These are phyloP conservation scores for Lepisosteus oculatus DNA, from an alignment of 2,113 vertebrate genomes.

Conservation along the genomic window DNA sequence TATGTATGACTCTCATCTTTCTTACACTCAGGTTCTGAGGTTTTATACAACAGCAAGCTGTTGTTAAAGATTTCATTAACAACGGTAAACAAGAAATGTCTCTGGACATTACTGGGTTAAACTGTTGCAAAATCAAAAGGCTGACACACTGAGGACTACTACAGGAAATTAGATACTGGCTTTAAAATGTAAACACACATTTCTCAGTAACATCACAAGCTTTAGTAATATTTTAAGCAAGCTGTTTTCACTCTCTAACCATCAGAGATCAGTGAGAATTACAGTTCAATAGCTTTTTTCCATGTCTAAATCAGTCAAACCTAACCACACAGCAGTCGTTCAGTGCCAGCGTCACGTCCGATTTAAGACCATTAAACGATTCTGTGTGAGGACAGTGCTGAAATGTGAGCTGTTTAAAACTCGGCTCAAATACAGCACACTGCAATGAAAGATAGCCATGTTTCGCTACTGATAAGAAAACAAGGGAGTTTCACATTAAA, in stretches of 20 bases:
- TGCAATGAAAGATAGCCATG: no score
- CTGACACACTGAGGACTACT: neutral
- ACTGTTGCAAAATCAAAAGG: neutral
- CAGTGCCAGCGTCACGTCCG: neutral
- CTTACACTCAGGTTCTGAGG: no score
- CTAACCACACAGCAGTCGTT: no score
- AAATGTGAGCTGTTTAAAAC: neutral
- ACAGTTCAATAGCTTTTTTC: conserved; percentile 20
- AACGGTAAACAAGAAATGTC: no score
- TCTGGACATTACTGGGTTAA: no score
- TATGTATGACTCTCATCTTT: no score
- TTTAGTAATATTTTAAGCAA: conserved; percentile 17
- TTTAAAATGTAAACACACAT: no score
- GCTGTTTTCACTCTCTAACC: conserved; percentile 22
- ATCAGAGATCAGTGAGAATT: conserved; percentile 8
- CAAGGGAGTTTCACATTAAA: no score
- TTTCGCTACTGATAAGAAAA: no score
- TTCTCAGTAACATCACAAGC: neutral
- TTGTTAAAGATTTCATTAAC: no score
- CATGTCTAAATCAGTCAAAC: conserved; percentile 26
- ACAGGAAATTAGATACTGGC: conserved; percentile 9
- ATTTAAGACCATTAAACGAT: neutral
- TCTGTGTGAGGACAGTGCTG: neutral
- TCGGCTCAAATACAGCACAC: no score
- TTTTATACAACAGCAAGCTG: no score